Evolutionary conservation across 2,888 invertebrate species (phyloP), one percentile per base, ranked within the genome.

Genomic region (Cephus sareptanus): DNA sequence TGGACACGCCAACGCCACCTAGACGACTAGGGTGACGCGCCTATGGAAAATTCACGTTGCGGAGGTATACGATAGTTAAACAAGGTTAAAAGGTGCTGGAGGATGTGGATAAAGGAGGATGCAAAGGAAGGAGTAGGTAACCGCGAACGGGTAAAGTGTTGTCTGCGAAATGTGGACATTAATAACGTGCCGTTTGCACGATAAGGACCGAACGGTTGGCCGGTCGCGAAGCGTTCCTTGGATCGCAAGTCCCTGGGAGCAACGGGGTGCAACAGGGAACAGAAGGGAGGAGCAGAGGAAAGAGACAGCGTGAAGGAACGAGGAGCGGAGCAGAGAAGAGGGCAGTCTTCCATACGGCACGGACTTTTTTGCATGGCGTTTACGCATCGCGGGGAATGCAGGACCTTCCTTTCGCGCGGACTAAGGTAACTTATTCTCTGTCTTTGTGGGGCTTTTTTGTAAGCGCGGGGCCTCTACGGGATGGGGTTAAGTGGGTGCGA

Each of bases 401-500:
- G 82, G 84, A 84, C 84, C 83, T 79, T 74, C 69, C 74, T 86
- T 86, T 86, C 84, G 85, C 85, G 86, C 84, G 85, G 83, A 87
- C 85, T 85, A 85, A 84, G 88, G 86, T 87, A 87, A 89, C 87
- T 89, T 89, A 86, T 89, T 89, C 87, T 86, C 88, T 89, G 89
- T 89, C 89, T 89, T 88, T 89, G 88, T 85, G 84, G 87, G 84
- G 83, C 81, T 85, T 89, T 89, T 88, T 88, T 86, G 86, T 85
- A 83, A 85, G 83, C 80, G 81, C 82, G 83, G 83, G 82, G 82
- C 81, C 87, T 85, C 83, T 75, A 75, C 75, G 73, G 78, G 79
- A 81, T 87, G 85, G 89, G 90, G 90, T 90, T 90, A 90, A 90
- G 90, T 90, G 90, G 89, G 89, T 89, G 87, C 85, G 90, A 90